A percentile compares a stretch with the other conserved stretches of the same genome.
Evolutionary conservation across 1,140 invertebrate genomes (phyloP).

Genomic region (Brachionus angularis): DNA sequence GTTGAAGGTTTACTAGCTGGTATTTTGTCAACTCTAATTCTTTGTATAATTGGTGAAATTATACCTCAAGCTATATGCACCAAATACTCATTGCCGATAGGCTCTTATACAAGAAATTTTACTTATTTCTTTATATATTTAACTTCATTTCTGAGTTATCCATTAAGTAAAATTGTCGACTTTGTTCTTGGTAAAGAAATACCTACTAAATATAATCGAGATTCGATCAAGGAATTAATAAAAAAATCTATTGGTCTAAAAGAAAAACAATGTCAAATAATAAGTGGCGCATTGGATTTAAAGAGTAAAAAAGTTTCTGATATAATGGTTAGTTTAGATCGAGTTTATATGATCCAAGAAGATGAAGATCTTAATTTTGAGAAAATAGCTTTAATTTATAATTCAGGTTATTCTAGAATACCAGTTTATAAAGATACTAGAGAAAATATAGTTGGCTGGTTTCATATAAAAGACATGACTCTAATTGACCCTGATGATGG

Average conservation of each 20-base stretch:
- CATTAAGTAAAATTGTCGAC: slow-evolving; percentile 81
- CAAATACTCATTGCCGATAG: slow-evolving; percentile 86
- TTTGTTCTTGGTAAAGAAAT: slow-evolving; percentile 89
- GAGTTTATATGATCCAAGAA: slow-evolving; percentile 88
- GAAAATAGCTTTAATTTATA: slow-evolving; percentile 89
- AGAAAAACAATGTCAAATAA: slow-evolving; percentile 94
- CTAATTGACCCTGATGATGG: slow-evolving; percentile 95
- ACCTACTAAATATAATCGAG: slow-evolving; percentile 89
- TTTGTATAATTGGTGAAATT: slow-evolving; percentile 95
- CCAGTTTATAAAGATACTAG: slow-evolving; percentile 78
- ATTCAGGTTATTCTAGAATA: slow-evolving; percentile 81
- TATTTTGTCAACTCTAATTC: slow-evolving; percentile 71
- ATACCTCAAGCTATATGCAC: slow-evolving; percentile 86
- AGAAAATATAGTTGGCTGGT: slow-evolving; percentile 81
- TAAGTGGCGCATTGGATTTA: slow-evolving; percentile 85
- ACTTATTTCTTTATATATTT: slow-evolving; percentile 90
- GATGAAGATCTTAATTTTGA: slow-evolving; percentile 85
- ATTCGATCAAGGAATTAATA: slow-evolving; percentile 88
- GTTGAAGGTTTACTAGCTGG: slow-evolving; percentile 76
- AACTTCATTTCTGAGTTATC: slow-evolving; percentile 89
- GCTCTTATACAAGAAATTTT: slow-evolving; percentile 84
- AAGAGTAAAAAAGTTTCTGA: slow-evolving; percentile 82
- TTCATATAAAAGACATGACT: slow-evolving; percentile 94
- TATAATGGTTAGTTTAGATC: slow-evolving; percentile 90
- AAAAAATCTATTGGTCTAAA: slow-evolving; percentile 61